Base-by-base conservation (phyloP, 37 sponge, comb jelly and placozoan genomes). In the Mnemiopsis leidyi region DNA sequence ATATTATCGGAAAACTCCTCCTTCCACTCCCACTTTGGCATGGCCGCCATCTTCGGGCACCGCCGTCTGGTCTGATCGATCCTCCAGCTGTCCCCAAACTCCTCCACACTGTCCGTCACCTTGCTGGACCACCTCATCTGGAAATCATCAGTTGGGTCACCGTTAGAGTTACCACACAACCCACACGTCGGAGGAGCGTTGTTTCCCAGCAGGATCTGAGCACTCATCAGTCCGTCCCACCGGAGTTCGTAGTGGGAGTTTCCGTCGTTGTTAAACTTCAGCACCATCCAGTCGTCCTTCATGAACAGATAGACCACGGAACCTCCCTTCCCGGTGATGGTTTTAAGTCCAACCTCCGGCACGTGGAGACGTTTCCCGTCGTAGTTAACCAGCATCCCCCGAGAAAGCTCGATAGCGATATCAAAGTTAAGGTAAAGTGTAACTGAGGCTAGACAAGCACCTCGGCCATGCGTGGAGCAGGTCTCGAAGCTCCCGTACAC, bases 71-170 rank as follows among this genome's bases (percentile, higher is more conserved):
- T 48, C 13, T 5, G 40, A n/a, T 40, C 90, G 13, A 85, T 39
- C 48, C 39, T n/a, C 90, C 90, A 85, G 90, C 90, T 85, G 61
- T 85, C 48, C 25, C 90, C 90, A 29, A 85, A 85, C 90, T 40
- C 90, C 7, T 77, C 79, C 36, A 77, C 79, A 77, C 36, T 77
- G 32, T 32, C 36, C 3, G 79, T 32, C 20, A 13, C 18, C 35
- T 32, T 31, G 13, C 61, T 13, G 20, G 68, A 21, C 30, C 30
- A 29, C n/a, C 75, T n/a, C 30, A 28, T 28, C 25, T 29, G 75
- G 61, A 85, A 40, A 26, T 85, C 90, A 85, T 85, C 90, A 3
- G 32, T 25, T 3, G 90, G 39, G 61, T 85, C 48, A 24, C 48
- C 48, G 48, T 85, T 85, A 3, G 61, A 25, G 26, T 85, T 85